A percentile compares a stretch with the other conserved stretches of the same genome.
These are phyloP conservation scores for Sardina pilchardus DNA, from an alignment of 2,113 vertebrate genomes.

Conservation along the genomic window DNA sequence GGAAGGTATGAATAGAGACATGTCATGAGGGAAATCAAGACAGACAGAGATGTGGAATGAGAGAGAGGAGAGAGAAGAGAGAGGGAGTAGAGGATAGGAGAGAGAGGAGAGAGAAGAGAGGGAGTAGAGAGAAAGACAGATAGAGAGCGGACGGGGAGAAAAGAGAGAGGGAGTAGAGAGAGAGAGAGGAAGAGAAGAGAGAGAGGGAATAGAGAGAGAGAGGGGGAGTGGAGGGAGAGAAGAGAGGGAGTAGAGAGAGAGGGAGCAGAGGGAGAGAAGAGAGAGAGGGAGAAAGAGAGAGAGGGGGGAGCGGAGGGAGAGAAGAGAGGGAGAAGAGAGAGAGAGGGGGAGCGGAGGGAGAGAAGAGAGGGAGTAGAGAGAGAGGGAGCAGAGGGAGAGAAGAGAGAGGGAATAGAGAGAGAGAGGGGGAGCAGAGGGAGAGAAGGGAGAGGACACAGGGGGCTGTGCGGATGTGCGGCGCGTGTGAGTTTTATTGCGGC, in stretches of 20 bases:
- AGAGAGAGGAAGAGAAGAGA: background rate
- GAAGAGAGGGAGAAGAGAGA: background rate
- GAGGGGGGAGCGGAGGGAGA: background rate
- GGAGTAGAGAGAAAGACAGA: no score
- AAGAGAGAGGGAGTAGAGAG: background rate
- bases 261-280: background rate
- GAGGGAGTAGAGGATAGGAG: no score
- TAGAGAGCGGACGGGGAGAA: no score
- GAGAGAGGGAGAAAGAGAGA: background rate
- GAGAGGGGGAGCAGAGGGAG: background rate
- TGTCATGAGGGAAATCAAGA: background rate
- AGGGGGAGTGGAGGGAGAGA: background rate
- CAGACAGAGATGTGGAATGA: background rate
- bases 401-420: background rate
- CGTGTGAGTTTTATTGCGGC: background rate
- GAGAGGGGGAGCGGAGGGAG: background rate
- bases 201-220: background rate
- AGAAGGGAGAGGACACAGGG: background rate
- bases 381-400: constrained; percentile 19
- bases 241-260: background rate
- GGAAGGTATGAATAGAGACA: background rate
- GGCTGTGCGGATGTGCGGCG: background rate
- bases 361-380: background rate
- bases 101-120: no score
- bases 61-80: background rate